Base-by-base conservation (phyloP, 2,113 vertebrate genomes). In the Puma concolor region DNA sequence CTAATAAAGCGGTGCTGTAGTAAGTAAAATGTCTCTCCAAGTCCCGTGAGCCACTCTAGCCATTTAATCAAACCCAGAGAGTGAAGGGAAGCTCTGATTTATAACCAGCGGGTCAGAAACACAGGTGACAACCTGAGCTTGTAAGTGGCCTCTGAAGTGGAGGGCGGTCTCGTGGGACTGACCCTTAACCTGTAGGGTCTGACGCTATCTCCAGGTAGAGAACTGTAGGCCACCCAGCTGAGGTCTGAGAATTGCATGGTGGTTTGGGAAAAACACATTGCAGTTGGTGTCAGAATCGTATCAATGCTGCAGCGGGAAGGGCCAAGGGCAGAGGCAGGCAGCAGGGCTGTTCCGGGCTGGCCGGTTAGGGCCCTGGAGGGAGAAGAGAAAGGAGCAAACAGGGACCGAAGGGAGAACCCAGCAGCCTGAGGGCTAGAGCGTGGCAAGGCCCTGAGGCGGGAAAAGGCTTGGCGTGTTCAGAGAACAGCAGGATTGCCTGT, bases 351-450 rank as follows among this genome's bases (percentile, higher is more conserved):
- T 74, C 41, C 1, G 1, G 71, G 77, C 5, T n/a, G 27, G 50
- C 10, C 31, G 69, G 4, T 7, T 54, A 23, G 80, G 52, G 38
- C n/a, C 36, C 63, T 2, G 9, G 60, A 48, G 25, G n/a, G 64
- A 72, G 48, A 0, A 29, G 14, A 52, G 7, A 64, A 27, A 21
- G 2, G 1, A 27, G 23, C 0, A 0, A 1, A 27, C 13, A 4
- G 11, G 52, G 54, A n/a, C 63, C 17, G 41, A 17, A 25, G 38
- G 21, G 66, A 74, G 21, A 48, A n/a, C 21, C 36, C 19, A 13
- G 25, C 66, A 50, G 17, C 15, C 64, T 80, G 52, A 84, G 84
- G 71, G 57, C 16, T 0, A 31, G 71, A 44, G 14, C 11, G 11
- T 91, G 76, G 13, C 14, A 52, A 86, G 54, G 31, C 44, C 66